Base-by-base conservation (phyloP, 2,797 vertebrate genomes). In the Micropoecilia bifurca region DNA sequence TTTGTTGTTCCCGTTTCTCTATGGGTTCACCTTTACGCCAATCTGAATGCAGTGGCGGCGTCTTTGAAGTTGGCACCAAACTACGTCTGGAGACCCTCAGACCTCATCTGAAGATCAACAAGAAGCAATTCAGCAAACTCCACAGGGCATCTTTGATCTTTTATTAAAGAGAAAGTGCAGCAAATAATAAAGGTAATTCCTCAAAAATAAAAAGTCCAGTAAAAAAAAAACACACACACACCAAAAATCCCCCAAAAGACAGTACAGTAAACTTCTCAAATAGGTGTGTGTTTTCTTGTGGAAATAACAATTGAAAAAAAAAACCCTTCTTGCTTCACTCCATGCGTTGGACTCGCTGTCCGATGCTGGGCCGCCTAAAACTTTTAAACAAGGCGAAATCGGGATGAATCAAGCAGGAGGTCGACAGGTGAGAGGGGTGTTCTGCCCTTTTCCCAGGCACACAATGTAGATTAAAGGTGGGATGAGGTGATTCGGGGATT, bases 391-490 rank as follows among this genome's bases (percentile, higher is more conserved):
- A 86, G 80, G 87, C 80, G 28, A 87, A 91, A 86, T 87, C 80
- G 76, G 7, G 68, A 89, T 89, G 84, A 91, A 85, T 93, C 88
- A 90, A 53, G 74, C 47, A 80, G 80, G 57, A 69, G 36, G 82
- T 76, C 80, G 83, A 92, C 86, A 85, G 88, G 92, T 92, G 90
- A 89, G 90, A 91, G 87, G 81, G 85, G 89, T 46, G 83, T 84
- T 91, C 91, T 87, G 80, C 90, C 90, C 87, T 90, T 93, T 93
- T 92, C 92, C 87, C 85, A 87, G 80, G 81, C 78, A 88, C 88
- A 92, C 88, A 92, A 90, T 89, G 84, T 43, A 90, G 90, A 94
- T 92, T 90, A 92, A 93, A 93, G 92, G 90, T 89, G 76, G 84
- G 89, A 82, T 41, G 79, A 82, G 87, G 87, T 84, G 86, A 90